Conservation (phyloP, 2,113 vertebrate species). For the Bufo bufo region DNA sequence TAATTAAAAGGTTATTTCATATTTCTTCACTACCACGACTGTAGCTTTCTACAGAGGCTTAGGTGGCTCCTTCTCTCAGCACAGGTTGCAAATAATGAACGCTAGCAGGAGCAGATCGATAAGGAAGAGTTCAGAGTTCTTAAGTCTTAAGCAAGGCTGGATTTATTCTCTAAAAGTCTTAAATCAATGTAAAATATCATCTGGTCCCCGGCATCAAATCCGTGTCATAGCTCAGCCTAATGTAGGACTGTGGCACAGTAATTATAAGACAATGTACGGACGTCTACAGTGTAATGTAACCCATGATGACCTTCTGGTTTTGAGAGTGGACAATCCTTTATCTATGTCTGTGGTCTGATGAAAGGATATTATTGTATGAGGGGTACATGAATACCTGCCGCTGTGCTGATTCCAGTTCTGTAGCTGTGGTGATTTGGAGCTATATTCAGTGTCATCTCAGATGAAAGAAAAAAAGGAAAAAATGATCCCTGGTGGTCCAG, state of each 20-base stretch:
- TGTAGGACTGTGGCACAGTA: background rate
- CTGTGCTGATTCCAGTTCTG: too few relatives aligned
- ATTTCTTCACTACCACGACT: too few relatives aligned
- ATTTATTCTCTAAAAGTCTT: background rate
- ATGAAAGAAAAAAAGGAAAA: too few relatives aligned
- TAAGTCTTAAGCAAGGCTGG: background rate
- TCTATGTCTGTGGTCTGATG: background rate
- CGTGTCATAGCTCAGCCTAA: background rate
- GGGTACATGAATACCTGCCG: too few relatives aligned
- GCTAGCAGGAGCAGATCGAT: background rate
- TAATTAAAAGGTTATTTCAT: too few relatives aligned
- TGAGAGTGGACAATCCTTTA: background rate
- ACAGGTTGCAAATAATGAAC: background rate
- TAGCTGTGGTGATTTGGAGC: too few relatives aligned
- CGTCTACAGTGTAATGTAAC: background rate
- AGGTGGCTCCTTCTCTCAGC: background rate
- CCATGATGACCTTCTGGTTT: conserved; percentile 8
- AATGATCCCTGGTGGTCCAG: background rate
- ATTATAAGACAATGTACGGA: background rate
- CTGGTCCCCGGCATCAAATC: background rate
- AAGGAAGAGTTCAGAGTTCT: background rate
- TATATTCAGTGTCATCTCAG: too few relatives aligned
- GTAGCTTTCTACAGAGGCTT: background rate
- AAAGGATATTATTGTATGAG: background rate
- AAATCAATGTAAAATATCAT: conserved; percentile 12